These are phyloP conservation scores for Cheilosia vernalis DNA, from an alignment of 2,888 invertebrate genomes.

Conservation along the genomic window DNA sequence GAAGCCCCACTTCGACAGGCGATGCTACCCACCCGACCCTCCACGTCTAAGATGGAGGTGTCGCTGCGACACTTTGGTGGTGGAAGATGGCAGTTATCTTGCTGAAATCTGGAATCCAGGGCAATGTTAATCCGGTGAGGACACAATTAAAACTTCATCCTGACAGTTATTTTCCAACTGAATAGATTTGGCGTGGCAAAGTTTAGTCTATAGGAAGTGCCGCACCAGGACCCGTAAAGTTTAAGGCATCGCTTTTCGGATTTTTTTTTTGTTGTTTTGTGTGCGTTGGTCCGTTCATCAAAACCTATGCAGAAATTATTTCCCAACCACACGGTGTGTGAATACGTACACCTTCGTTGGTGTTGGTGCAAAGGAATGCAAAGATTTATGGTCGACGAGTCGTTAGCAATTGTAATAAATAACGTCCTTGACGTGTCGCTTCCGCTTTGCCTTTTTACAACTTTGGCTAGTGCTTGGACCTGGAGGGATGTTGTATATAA, in stretches of 20 bases:
- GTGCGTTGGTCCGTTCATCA: slow-evolving; percentile 48
- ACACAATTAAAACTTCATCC: slow-evolving; percentile 78
- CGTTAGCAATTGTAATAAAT: slow-evolving; percentile 78
- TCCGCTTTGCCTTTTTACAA: slow-evolving; percentile 72
- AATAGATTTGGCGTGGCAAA: slow-evolving; percentile 72
- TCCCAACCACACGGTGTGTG: slow-evolving; percentile 45
- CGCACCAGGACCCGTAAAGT: slow-evolving; percentile 55
- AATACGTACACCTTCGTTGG: slow-evolving; percentile 9
- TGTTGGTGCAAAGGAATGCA: slow-evolving; percentile 65
- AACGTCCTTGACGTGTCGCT: slow-evolving; percentile 76
- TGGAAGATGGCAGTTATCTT: slow-evolving; percentile 56
- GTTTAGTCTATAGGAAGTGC: slow-evolving; percentile 59
- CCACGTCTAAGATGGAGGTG: neutral
- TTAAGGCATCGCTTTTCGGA: slow-evolving; percentile 52
- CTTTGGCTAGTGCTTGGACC: slow-evolving; percentile 67
- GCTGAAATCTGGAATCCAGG: slow-evolving; percentile 64
- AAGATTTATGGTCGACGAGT: slow-evolving; percentile 77
- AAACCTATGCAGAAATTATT: slow-evolving; percentile 69
- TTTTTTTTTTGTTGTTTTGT: slow-evolving; percentile 15
- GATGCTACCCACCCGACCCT: slow-evolving; percentile 37
- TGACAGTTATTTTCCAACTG: slow-evolving; percentile 76
- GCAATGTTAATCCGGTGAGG: slow-evolving; percentile 77
- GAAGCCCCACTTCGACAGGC: slow-evolving; percentile 50
- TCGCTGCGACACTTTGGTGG: neutral
- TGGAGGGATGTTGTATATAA: slow-evolving; percentile 23